Base-by-base conservation (phyloP, 1,140 invertebrate genomes). In the Sarcophaga bullata region DNA sequence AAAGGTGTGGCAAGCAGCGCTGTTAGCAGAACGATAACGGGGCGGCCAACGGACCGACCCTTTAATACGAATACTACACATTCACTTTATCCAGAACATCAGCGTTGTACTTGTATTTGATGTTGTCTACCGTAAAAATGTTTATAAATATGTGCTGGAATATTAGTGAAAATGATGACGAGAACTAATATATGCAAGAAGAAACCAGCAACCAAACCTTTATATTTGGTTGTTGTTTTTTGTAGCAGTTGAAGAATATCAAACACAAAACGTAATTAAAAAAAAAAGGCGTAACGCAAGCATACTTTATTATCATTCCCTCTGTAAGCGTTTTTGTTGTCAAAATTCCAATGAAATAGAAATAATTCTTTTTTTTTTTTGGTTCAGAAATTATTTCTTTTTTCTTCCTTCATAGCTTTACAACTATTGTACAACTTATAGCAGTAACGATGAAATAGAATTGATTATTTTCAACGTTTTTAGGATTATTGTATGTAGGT, bases 1-100 rank as follows among this genome's bases (percentile, higher is more conserved):
- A 68, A 68, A 72, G 80, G 80, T 81, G 80, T 81, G 80, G 80
- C 80, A 62, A 25, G 80, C 80, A 81, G 80, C 80, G 54, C 80
- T 68, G 80, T 25, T 25, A 58, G 48, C 73, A 76, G 48, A 50
- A 50, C 17, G 10, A 37, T 37, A 37, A 37, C 25, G 25, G n/a
- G n/a, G 2, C 54, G 54, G n/a, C 11, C 7, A 58, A n/a, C 13
- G 13, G n/a, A 58, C 25, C 54, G 15, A 58, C 54, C 54, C 54
- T 58, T 58, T 13, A n/a, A 13, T n/a, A 15, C 13, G 15, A 37
- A 37, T 37, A 37, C 25, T 37, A 4, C 25, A 37, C 25, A 37
- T 37, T 37, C 25, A 37, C 4, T 37, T 37, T 37, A 37, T 37
- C 25, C 25, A 37, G 25, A 37, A 37, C 25, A 37, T 37, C 25